Percentiles rank a stretch among this genome's conserved stretches.
These are phyloP conservation scores for Bufo bufo DNA, from an alignment of 2,113 vertebrate genomes.

Conservation along the genomic window DNA sequence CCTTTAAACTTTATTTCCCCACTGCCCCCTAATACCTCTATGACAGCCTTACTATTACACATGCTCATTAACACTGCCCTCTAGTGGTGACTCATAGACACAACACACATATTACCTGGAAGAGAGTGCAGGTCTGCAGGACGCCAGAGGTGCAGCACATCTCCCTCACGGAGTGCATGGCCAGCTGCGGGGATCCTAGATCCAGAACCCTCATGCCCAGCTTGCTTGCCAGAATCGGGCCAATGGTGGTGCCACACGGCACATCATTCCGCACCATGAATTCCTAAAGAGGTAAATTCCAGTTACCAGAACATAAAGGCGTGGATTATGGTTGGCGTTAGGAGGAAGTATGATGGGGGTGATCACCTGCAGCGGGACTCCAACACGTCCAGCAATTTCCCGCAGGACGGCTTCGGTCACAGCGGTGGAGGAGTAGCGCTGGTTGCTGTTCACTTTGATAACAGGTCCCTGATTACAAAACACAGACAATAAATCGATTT, in stretches of 20 bases:
- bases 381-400: slow-evolving; percentile 79
- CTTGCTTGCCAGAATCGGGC: slow-evolving; percentile 89
- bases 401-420: slow-evolving; percentile 86
- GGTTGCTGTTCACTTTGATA: slow-evolving; percentile 97
- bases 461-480: slow-evolving; percentile 82
- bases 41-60: background rate
- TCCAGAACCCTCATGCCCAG: slow-evolving; percentile 90
- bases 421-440: slow-evolving; percentile 93
- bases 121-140: slow-evolving; percentile 87
- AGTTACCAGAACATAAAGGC: background rate
- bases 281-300: slow-evolving; percentile 72
- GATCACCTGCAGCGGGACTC: slow-evolving; percentile 89
- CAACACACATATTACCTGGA: slow-evolving; percentile 81
- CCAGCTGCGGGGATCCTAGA: slow-evolving; percentile 88
- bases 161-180: slow-evolving; percentile 98
- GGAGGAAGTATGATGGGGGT: too few relatives aligned
- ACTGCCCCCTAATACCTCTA: background rate
- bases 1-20: background rate
- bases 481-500: background rate
- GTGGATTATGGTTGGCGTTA: too few relatives aligned
- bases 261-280: slow-evolving; percentile 96
- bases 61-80: background rate
- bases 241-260: slow-evolving; percentile 89
- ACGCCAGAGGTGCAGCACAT: slow-evolving; percentile 94
- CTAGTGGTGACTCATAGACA: background rate